Conservation (phyloP, 2,888 invertebrate genomes). For the Peribatodes rhomboidaria region DNA sequence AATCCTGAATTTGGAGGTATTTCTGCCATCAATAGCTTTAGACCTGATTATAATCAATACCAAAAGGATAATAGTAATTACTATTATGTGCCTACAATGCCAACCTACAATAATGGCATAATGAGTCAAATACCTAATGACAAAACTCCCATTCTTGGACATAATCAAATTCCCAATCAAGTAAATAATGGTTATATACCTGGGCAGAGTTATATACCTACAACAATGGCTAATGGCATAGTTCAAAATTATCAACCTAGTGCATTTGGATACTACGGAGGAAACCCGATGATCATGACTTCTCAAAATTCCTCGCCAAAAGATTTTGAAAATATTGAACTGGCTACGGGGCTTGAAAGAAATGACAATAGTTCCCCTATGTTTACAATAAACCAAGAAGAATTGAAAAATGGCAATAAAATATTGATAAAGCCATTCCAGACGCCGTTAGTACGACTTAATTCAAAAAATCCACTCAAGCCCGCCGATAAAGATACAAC, state of each 20-base stretch:
- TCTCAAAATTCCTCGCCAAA: constrained; percentile 5
- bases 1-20: not conserved
- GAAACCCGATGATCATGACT: constrained; percentile 36
- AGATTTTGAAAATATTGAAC: not conserved
- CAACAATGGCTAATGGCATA: not conserved
- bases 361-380: not conserved
- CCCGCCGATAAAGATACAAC: not conserved
- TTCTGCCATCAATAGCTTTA: not conserved
- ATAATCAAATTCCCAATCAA: constrained; percentile 2
- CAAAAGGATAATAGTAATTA: not conserved
- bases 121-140: not conserved
- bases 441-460: constrained; percentile 14
- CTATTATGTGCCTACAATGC: constrained; percentile 8
- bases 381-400: not conserved
- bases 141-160: not conserved
- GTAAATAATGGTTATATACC: constrained; percentile 1
- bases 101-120: not conserved
- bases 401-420: not conserved
- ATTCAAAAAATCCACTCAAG: not conserved
- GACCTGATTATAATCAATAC: not conserved
- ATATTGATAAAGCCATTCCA: constrained; percentile 11
- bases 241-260: constrained; percentile 29
- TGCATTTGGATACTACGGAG: constrained; percentile 37
- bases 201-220: not conserved
- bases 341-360: constrained; percentile 1